Base-by-base conservation (phyloP, 2,113 vertebrate genomes). In the Raja brachyura region DNA sequence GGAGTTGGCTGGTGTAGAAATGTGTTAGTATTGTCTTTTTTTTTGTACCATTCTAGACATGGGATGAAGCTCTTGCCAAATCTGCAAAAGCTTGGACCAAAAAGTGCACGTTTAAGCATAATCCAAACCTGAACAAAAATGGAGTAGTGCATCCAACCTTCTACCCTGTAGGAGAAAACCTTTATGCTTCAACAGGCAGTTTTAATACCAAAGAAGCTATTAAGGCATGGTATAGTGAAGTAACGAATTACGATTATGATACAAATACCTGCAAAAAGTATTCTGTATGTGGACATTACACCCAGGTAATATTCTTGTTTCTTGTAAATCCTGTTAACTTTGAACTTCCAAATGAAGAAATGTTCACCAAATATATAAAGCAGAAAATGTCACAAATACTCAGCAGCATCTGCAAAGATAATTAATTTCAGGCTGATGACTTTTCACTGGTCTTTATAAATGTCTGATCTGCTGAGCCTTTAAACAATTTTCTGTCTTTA, bases 11-110 rank as follows among this genome's bases (percentile, higher is more conserved):
- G 5, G 78, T 61, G 56, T 10, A 61, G 48, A 63, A 66, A 33
- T 48, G 6, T 73, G 25, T 48, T 61, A 31, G 9, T 25, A n/a
- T 39, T 83, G 59, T 28, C n/a, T 31, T 54, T 54, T 66, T 14
- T 75, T 79, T 63, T 83, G n/a, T 25, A 48, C 73, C 9, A 90
- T 68, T 68, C 59, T 63, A 93, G 93, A 78, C 68, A 5, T 93
- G 93, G 93, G 93, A 93, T 83, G 79, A 93, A 25, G 76, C 48
- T 13, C 93, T 93, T 28, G 93, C 93, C 16, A 78, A 79, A 78
- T 56, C 93, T n/a, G 56, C 93, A 33, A 81, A 6, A 61, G 76
- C 93, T 20, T 93, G 93, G 93, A 4, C 54, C 56, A 56, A 0
- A 25, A 33, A 0, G 7, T 93, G 93, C 28, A 13, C 7, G 0